Evolutionary conservation across 2,888 invertebrate species (phyloP).

Genomic region (Coelogynopora nodosa): DNA sequence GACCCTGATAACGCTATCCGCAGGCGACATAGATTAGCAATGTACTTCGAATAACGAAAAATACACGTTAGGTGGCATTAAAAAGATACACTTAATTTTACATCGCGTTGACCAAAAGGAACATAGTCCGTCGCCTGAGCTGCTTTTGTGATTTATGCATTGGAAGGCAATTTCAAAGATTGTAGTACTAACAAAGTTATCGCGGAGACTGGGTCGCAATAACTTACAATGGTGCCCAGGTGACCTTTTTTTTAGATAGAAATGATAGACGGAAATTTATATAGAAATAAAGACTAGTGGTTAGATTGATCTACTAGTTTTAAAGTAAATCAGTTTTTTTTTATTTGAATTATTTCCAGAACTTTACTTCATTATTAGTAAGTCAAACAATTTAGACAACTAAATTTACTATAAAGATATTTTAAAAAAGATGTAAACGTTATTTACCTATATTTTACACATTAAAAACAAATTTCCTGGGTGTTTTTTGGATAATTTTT

Average conservation of each 20-base stretch:
- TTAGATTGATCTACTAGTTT: no score
- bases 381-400: no score
- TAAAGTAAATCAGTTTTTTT: no score
- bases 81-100: not conserved
- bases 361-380: no score
- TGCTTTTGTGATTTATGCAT: not conserved
- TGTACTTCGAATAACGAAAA: not conserved
- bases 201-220: not conserved
- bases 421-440: no score
- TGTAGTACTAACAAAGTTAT: not conserved
- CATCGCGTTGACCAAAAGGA: not conserved
- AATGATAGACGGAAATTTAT: no score
- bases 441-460: no score
- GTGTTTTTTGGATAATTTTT: no score
- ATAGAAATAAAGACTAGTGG: no score
- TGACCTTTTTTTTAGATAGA: not conserved
- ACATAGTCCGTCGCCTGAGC: not conserved
- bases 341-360: no score
- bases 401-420: no score
- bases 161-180: not conserved
- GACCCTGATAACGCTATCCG: not conserved
- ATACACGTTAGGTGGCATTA: not conserved
- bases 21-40: not conserved
- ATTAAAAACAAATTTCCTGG: no score
- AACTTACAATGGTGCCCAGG: not conserved